Evolutionary conservation across 1,140 invertebrate species (phyloP), one percentile per base, ranked within the genome.

Genomic region (Caenorhabditis latens): DNA sequence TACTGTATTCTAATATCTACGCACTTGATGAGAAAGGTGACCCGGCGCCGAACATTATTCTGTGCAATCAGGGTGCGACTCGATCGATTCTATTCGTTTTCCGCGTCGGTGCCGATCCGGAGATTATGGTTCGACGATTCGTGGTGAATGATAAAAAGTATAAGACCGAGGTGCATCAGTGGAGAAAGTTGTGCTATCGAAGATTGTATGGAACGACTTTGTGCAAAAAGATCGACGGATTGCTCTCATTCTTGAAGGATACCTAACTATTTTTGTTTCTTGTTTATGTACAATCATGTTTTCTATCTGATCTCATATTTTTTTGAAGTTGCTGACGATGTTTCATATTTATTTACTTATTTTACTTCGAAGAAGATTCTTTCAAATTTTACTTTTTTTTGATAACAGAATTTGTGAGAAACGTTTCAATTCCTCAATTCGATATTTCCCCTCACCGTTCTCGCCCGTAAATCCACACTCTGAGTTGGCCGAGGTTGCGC

Each of bases 31-130:
- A 53, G n/a, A 40, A 79, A 6, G 84, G 84, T 0, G 40, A 85
- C 21, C 67, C 67, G 48, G 84, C 84, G 19, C 84, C 84, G 40
- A 75, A 48, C 46, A 53, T 85, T 24, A 0, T 43, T 4, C 32
- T 85, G 16, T 71, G 50, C 67, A 85, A 85, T 48, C 63, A 85
- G 11, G 63, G 4, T 2, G 43, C 84, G 16, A 85, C 63, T n/a
- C 63, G 65, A 21, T 32, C 46, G 13, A 55, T 79, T 48, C 24
- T 75, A 32, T 43, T 85, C 40, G 19, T 32, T 14, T 85, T 85
- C 21, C 48, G n/a, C 32, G 48, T 85, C 2, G 84, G 55, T 4
- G 14, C 13, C 11, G 48, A 65, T n/a, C 84, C 84, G 21, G 84
- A 75, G 21, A 65, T 85, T 4, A 9, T 32, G 1, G 67, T 85